Evolutionary conservation across 2,888 invertebrate species (phyloP).

Genomic region (Monoplex corrugatus): DNA sequence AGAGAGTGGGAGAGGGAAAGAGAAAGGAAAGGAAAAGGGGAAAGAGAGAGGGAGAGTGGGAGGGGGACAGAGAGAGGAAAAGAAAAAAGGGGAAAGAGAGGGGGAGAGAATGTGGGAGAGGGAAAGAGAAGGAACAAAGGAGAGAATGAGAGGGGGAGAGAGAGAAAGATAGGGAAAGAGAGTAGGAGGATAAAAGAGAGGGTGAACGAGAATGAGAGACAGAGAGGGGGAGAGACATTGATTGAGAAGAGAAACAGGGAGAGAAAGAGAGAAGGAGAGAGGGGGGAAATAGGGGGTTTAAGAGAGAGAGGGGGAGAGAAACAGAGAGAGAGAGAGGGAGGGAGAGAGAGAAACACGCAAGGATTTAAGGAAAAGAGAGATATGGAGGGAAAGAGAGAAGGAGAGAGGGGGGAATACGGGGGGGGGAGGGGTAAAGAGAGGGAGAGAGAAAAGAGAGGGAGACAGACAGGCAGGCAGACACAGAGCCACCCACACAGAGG

Average conservation of each 20-base stretch:
- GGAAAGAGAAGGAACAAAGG: neutral
- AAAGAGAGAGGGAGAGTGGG: neutral
- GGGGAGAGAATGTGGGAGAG: neutral
- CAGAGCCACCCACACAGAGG: neutral
- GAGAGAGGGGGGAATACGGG: neutral
- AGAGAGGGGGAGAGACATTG: neutral
- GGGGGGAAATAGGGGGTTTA: no score
- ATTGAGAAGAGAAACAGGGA: neutral
- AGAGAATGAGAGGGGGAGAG: conserved; percentile 18
- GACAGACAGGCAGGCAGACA: conserved; percentile 42
- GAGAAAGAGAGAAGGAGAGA: neutral
- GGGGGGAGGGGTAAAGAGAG: conserved; percentile 45
- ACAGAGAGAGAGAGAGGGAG: neutral
- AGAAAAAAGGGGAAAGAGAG: neutral
- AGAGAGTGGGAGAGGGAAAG: neutral
- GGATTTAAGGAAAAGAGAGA: no score
- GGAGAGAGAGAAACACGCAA: no score
- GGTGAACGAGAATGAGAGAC: neutral
- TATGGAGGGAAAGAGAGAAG: neutral
- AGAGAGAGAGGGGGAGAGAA: no score
- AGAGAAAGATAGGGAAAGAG: conserved; percentile 18
- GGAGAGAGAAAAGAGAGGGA: conserved; percentile 50
- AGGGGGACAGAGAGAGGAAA: neutral
- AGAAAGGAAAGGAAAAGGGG: neutral
- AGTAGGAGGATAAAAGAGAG: no score